phyloP scores from a whole-genome alignment of 2,888 invertebrate species.

The Colletes collaris region DNA sequence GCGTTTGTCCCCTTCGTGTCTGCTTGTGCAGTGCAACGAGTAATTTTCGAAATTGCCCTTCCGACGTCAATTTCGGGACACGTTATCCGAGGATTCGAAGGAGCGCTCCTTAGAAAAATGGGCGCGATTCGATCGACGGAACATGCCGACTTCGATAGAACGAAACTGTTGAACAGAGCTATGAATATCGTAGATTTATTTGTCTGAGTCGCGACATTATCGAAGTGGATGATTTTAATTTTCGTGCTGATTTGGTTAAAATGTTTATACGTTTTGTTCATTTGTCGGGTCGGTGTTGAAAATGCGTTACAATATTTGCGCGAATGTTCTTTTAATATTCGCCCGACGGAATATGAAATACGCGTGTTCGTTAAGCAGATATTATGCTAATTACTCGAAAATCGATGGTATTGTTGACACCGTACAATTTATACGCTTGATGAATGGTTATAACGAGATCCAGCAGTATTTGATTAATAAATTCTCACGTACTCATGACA shows the following conservation, averaged over 20 bases:
- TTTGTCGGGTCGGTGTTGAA: no score
- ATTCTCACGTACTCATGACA: constrained; percentile 32
- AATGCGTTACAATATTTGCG: no score
- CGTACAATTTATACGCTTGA: constrained; percentile 4
- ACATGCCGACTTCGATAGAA: neutral
- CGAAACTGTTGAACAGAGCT: neutral
- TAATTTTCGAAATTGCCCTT: constrained; percentile 67
- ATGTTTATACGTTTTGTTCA: no score
- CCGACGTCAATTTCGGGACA: constrained; percentile 51
- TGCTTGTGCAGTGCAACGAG: constrained; percentile 46
- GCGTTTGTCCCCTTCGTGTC: constrained; percentile 36
- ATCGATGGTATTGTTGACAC: constrained; percentile 14
- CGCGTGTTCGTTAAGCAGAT: neutral
- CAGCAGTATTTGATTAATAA: constrained; percentile 26
- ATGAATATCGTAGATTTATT: no score
- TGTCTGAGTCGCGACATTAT: no score
- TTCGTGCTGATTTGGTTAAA: no score
- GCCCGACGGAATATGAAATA: neutral
- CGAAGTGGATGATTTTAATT: no score
- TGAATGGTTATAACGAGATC: constrained; percentile 5
- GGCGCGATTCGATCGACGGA: neutral
- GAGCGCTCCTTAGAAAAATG: constrained; percentile 1
- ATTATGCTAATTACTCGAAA: constrained; percentile 9
- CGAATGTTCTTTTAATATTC: no score
- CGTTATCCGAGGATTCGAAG: neutral